phyloP scores from a whole-genome alignment of 2,797 vertebrate genomes.

The Phyllotis vaccarum region DNA sequence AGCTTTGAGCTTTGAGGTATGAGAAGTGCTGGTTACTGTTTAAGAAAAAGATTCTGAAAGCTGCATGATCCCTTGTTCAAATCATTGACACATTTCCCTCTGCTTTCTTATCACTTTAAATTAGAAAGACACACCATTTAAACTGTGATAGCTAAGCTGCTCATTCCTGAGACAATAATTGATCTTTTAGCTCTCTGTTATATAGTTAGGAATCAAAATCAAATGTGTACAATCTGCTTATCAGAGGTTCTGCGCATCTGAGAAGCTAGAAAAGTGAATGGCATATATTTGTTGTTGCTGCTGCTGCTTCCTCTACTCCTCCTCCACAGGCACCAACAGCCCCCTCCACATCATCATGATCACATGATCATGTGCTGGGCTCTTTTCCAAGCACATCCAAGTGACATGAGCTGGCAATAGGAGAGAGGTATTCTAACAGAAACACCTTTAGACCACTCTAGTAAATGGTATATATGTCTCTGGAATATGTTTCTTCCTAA shows the following conservation, averaged over 20 bases:
- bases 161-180: not conserved
- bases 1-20: no score
- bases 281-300: not conserved
- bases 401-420: not conserved
- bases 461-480: not conserved
- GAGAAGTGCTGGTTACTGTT: not conserved
- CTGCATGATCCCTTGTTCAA: not conserved
- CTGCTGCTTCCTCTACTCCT: not conserved
- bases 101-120: not conserved
- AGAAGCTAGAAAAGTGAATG: not conserved
- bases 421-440: not conserved
- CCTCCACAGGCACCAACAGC: not conserved
- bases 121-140: not conserved
- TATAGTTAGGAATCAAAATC: not conserved
- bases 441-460: not conserved
- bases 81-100: no score
- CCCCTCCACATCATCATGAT: no score
- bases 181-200: not conserved
- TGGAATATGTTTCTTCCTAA: not conserved
- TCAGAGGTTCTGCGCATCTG: not conserved
- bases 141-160: not conserved
- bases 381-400: not conserved
- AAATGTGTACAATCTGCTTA: not conserved
- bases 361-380: not conserved
- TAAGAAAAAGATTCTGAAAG: not conserved